A percentile compares a stretch with the other conserved stretches of the same genome.
phyloP scores from a whole-genome alignment of 92 coral and sea anemone species.

The Isaurus tuberculatus region DNA sequence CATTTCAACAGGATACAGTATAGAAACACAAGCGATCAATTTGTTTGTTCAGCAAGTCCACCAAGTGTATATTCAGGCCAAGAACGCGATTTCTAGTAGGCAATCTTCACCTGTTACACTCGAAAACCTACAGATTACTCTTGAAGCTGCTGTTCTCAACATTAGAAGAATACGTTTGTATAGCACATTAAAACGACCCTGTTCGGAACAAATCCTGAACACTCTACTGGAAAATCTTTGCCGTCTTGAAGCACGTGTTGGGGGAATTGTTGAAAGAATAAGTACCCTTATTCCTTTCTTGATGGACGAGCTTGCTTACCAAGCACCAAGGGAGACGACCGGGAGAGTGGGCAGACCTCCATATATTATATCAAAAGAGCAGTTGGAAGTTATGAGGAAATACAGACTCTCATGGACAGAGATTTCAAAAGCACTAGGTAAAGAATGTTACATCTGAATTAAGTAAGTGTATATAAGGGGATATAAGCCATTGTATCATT shows the following conservation, averaged over 20 bases:
- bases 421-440: constrained; percentile 38
- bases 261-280: constrained; percentile 32
- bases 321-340: constrained; percentile 31
- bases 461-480: too few species aligned
- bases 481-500: too few species aligned
- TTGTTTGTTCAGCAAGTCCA: background rate
- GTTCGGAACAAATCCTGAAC: constrained; percentile 2
- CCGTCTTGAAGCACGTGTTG: constrained; percentile 16
- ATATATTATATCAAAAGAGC: constrained; percentile 1
- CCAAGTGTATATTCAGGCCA: constrained; percentile 26
- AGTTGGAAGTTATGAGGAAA: background rate
- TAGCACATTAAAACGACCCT: background rate
- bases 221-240: background rate
- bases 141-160: constrained; percentile 23
- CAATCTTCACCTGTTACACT: constrained; percentile 14
- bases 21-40: background rate
- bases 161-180: constrained; percentile 20
- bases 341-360: constrained; percentile 23
- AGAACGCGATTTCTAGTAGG: background rate
- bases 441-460: background rate
- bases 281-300: background rate
- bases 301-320: constrained; percentile 20
- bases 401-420: constrained; percentile 39
- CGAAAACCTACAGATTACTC: background rate
- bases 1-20: too few species aligned